Percentiles rank a stretch among this genome's conserved stretches.
Conservation (phyloP, 2,113 vertebrate genomes). For the Synchiropus splendidus region DNA sequence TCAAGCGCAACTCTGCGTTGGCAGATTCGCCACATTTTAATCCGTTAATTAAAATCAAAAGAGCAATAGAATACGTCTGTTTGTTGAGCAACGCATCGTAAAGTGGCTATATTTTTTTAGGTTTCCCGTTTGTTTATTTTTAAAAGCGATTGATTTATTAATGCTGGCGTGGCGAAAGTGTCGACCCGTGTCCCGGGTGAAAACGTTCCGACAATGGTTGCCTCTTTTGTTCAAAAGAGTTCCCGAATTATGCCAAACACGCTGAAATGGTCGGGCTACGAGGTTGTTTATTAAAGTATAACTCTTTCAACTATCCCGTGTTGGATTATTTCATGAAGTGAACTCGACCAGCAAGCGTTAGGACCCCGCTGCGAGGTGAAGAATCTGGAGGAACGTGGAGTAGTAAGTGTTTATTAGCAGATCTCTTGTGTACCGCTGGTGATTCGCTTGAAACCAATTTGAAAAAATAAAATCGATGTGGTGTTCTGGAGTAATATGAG, state of each 20-base stretch:
- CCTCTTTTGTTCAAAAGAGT: conserved; percentile 67
- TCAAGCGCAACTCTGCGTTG: too few relatives aligned
- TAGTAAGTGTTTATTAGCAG: conserved; percentile 62
- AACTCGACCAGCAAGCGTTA: not conserved
- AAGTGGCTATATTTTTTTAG: too few relatives aligned
- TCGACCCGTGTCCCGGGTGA: conserved; percentile 29
- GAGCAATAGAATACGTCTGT: too few relatives aligned
- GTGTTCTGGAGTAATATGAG: not conserved
- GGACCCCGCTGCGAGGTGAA: conserved; percentile 4
- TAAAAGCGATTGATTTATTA: conserved; percentile 6
- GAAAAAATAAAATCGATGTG: not conserved
- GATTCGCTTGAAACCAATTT: not conserved
- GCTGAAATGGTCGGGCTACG: conserved; percentile 43
- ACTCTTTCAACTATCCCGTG: conserved; percentile 7
- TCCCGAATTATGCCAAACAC: conserved; percentile 56
- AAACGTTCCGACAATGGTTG: conserved; percentile 44
- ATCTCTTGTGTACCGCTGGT: conserved; percentile 2
- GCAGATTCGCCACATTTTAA: conserved; percentile 37
- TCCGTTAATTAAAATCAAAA: too few relatives aligned
- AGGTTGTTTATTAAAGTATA: conserved; percentile 25
- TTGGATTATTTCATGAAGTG: not conserved
- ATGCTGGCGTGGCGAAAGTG: conserved; percentile 61
- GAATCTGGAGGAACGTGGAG: conserved; percentile 57
- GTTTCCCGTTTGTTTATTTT: not conserved
- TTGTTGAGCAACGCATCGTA: too few relatives aligned